These are phyloP conservation scores for Clarias gariepinus DNA, from an alignment of 2,113 vertebrate genomes.

Conservation along the genomic window DNA sequence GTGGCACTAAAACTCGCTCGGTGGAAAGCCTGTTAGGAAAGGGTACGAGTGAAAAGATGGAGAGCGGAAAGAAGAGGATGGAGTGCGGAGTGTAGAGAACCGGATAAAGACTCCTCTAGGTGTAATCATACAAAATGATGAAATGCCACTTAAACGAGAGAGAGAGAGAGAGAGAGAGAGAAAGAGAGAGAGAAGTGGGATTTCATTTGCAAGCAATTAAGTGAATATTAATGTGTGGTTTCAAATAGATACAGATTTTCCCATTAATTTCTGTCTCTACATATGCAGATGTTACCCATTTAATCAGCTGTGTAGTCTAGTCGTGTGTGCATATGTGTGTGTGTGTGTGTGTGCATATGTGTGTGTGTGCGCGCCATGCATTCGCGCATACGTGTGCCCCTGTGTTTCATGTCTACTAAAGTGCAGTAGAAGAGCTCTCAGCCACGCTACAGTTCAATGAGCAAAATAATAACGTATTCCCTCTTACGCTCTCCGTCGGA, in stretches of 20 bases:
- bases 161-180: neutral
- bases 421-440: conserved; percentile 39
- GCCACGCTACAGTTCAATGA: conserved; percentile 34
- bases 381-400: neutral
- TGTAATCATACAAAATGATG: conserved; percentile 52
- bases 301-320: conserved; percentile 30
- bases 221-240: conserved; percentile 47
- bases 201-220: conserved; percentile 58
- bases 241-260: conserved; percentile 47
- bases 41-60: conserved; percentile 18
- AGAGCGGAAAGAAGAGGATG: neutral
- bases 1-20: conserved; percentile 24
- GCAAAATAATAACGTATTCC: conserved; percentile 45
- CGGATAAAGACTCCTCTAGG: conserved; percentile 42
- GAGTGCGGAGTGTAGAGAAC: neutral
- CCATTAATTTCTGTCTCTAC: conserved; percentile 50
- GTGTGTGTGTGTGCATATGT: conserved; percentile 12
- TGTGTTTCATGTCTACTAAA: conserved; percentile 31
- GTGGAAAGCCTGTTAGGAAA: conserved; percentile 18
- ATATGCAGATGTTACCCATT: conserved; percentile 20
- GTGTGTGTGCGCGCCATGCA: conserved; percentile 7
- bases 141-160: conserved; percentile 48
- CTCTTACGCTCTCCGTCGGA: neutral
- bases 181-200: conserved; percentile 13
- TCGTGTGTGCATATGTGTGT: neutral